These are phyloP conservation scores for Dicentrarchus labrax DNA, from an alignment of 2,113 vertebrate genomes.

Conservation along the genomic window DNA sequence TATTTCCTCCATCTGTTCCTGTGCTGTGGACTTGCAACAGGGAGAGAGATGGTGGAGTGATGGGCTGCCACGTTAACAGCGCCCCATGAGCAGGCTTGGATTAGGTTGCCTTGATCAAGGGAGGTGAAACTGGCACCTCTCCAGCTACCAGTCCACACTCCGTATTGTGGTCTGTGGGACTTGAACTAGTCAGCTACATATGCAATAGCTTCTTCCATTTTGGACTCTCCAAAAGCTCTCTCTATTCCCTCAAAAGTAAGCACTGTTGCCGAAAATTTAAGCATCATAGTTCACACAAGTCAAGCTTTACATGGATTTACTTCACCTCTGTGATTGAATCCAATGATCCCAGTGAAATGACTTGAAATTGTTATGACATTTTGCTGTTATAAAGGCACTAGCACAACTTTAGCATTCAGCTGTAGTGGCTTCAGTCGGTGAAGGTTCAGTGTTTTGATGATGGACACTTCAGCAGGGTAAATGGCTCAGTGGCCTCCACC, in stretches of 20 bases:
- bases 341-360: neutral
- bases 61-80: too few species aligned
- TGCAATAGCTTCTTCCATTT: neutral
- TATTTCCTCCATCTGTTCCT: neutral
- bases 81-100: too few species aligned
- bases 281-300: neutral
- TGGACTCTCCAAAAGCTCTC: neutral
- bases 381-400: neutral
- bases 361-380: neutral
- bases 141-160: too few species aligned
- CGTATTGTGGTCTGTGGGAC: too few species aligned
- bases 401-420: neutral
- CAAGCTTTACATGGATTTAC: neutral
- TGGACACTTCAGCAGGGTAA: neutral
- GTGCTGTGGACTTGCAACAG: too few species aligned
- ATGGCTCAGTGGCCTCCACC: neutral
- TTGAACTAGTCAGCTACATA: neutral
- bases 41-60: too few species aligned
- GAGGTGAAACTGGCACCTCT: too few species aligned
- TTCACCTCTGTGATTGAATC: neutral
- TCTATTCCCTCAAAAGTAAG: neutral
- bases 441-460: neutral
- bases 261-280: neutral
- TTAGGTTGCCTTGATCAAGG: too few species aligned
- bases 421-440: neutral